These are phyloP conservation scores for Hydractinia symbiolongicarpus DNA, from an alignment of 30 jellyfish, hydroid and myxozoan species.

Conservation along the genomic window DNA sequence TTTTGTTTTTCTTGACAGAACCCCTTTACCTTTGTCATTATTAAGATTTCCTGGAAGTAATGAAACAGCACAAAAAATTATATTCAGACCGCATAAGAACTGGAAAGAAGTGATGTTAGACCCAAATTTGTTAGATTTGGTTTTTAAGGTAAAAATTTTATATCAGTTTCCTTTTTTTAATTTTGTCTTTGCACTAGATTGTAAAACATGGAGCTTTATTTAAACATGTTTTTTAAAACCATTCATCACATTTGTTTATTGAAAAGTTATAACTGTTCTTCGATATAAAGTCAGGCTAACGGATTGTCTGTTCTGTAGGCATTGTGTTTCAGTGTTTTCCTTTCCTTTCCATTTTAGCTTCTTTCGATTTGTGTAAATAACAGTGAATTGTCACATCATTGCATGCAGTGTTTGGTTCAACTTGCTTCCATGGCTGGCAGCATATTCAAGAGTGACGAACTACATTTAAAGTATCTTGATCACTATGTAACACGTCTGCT, in stretches of 20 bases:
- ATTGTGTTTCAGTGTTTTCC: too few relatives aligned
- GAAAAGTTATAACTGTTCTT: too few relatives aligned
- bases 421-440: slow-evolving; percentile 89
- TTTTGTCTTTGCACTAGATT: neutral
- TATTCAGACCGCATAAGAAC: slow-evolving; percentile 74
- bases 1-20: too few relatives aligned
- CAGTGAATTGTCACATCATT: slow-evolving; percentile 72
- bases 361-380: slow-evolving; percentile 38
- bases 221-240: too few relatives aligned
- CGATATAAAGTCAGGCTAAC: too few relatives aligned
- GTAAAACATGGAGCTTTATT: too few relatives aligned
- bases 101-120: slow-evolving; percentile 68
- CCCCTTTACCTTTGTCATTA: slow-evolving; percentile 47
- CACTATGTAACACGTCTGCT: slow-evolving; percentile 49
- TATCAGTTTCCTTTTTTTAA: neutral
- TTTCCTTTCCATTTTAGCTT: slow-evolving; percentile 33
- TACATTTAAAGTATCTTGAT: slow-evolving; percentile 37
- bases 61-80: slow-evolving; percentile 52
- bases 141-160: slow-evolving; percentile 65
- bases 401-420: slow-evolving; percentile 82
- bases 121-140: slow-evolving; percentile 50
- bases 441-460: slow-evolving; percentile 34
- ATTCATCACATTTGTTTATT: too few relatives aligned
- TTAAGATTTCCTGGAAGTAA: slow-evolving; percentile 48
- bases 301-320: too few relatives aligned